phyloP scores from a whole-genome alignment of 2,888 invertebrate genomes.

The Tetrapedia diversipes region DNA sequence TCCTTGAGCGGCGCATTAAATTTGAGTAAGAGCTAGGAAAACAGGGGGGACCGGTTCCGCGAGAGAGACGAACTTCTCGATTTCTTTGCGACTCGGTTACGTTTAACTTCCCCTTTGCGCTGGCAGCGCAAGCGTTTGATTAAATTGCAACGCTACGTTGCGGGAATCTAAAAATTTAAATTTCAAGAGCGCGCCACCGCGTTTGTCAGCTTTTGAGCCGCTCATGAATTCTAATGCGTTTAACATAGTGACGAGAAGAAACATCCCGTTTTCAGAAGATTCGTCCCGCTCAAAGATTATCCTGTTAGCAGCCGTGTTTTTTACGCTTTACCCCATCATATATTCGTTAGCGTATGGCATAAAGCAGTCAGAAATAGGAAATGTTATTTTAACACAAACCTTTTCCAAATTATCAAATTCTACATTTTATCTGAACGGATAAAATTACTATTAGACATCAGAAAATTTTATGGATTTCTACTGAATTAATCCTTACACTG shows the following conservation, averaged over 20 bases:
- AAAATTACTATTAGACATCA: too few species aligned
- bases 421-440: too few species aligned
- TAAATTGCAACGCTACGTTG: constrained; percentile 28
- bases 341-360: neutral
- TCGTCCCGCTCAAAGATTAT: constrained; percentile 3
- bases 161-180: constrained; percentile 31
- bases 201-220: constrained; percentile 11
- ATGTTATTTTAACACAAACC: too few species aligned
- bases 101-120: constrained; percentile 1
- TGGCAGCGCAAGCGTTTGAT: constrained; percentile 13
- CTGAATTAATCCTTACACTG: too few species aligned
- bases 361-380: neutral
- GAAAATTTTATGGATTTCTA: too few species aligned
- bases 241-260: constrained; percentile 5
- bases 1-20: neutral
- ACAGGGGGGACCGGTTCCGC: neutral
- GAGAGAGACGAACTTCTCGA: neutral
- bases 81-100: neutral
- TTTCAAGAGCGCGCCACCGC: constrained; percentile 14
- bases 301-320: neutral
- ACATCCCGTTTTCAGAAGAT: constrained; percentile 13
- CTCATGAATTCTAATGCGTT: constrained; percentile 32
- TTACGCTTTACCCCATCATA: neutral
- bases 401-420: too few species aligned
- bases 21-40: neutral